phyloP scores from a whole-genome alignment of 1,140 invertebrate genomes.

The Vanessa atalanta region DNA sequence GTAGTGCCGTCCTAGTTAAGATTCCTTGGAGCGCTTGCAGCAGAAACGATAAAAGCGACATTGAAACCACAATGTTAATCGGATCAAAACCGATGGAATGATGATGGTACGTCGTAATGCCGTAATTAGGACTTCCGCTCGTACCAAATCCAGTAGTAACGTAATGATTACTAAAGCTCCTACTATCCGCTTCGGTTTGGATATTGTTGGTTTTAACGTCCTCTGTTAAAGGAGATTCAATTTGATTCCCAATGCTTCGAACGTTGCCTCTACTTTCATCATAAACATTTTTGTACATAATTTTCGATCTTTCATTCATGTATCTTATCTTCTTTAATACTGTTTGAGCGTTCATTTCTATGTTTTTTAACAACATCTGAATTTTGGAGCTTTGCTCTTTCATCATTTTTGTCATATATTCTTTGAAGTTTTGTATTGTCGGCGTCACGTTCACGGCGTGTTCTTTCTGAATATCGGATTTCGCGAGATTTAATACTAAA shows the following conservation, averaged over 20 bases:
- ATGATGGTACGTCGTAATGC: constrained; percentile 69
- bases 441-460: constrained; percentile 39
- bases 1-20: constrained; percentile 59
- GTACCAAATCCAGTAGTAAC: constrained; percentile 57
- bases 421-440: constrained; percentile 62
- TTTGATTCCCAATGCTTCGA: constrained; percentile 47
- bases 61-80: constrained; percentile 76
- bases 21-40: constrained; percentile 75
- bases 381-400: constrained; percentile 68
- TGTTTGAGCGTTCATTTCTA: constrained; percentile 65
- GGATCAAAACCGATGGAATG: constrained; percentile 78
- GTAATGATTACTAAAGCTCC: constrained; percentile 63
- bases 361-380: constrained; percentile 60
- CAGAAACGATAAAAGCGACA: constrained; percentile 75
- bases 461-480: constrained; percentile 49
- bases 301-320: constrained; percentile 51
- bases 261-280: constrained; percentile 34
- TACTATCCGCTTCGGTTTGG: constrained; percentile 37
- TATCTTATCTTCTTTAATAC: constrained; percentile 59
- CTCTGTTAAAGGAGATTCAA: constrained; percentile 54
- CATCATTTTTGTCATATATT: constrained; percentile 63
- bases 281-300: constrained; percentile 36
- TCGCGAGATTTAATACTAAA: constrained; percentile 57
- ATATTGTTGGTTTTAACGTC: constrained; percentile 39
- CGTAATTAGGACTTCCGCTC: constrained; percentile 54